Evolutionary conservation across 2,888 invertebrate species (phyloP).

Genomic region (Cancer borealis): DNA sequence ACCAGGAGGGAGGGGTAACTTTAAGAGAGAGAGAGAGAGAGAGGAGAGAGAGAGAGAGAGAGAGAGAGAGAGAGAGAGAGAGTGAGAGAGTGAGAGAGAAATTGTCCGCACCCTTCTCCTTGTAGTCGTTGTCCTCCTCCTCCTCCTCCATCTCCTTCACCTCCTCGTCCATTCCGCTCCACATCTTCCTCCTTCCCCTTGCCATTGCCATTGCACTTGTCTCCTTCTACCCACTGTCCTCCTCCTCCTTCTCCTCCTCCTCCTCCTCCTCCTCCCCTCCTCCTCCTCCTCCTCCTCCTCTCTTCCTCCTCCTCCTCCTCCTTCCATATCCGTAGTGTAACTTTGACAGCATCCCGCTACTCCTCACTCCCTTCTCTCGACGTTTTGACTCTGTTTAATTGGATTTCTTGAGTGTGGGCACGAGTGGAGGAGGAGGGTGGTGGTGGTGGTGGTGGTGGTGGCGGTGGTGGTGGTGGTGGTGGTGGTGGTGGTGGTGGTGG

Average conservation of each 20-base stretch:
- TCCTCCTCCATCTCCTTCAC: neutral
- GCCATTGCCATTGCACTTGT: neutral
- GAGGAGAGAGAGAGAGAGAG: slow-evolving; percentile 40
- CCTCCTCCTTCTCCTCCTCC: neutral
- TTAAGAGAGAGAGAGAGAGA: slow-evolving; percentile 27
- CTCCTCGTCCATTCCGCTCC: neutral
- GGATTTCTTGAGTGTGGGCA: neutral
- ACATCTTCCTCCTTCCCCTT: neutral
- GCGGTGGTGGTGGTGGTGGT: too few relatives aligned
- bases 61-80: slow-evolving; percentile 2
- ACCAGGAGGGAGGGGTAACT: neutral
- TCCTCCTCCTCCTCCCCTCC: neutral
- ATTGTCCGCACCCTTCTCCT: neutral
- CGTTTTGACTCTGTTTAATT: slow-evolving; percentile 9
- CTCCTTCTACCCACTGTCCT: neutral
- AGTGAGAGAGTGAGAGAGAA: neutral
- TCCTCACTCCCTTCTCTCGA: neutral
- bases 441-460: too few relatives aligned
- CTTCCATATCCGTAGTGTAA: neutral
- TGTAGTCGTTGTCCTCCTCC: neutral
- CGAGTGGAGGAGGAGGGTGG: neutral
- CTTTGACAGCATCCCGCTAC: neutral
- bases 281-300: too few relatives aligned
- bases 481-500: too few relatives aligned
- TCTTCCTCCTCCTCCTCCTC: neutral